Evolutionary conservation across 2,797 vertebrate species (phyloP).

Genomic region (Oreochromis mossambicus): DNA sequence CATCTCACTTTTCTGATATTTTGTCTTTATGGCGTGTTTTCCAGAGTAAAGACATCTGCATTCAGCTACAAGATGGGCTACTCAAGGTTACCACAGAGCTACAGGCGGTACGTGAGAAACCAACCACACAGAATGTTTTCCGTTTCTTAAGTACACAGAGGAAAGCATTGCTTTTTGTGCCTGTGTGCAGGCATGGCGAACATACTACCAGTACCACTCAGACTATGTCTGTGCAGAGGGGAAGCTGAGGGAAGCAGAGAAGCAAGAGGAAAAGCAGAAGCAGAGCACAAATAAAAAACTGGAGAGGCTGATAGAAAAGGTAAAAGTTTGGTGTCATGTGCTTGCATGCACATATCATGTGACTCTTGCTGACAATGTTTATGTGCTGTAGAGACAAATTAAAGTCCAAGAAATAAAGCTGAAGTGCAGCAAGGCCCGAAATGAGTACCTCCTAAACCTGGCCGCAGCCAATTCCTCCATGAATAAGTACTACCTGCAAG

Average conservation of each 20-base stretch:
- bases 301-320: constrained; percentile 85
- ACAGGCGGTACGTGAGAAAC: constrained; percentile 74
- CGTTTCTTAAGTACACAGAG: neutral
- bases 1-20: constrained; percentile 14
- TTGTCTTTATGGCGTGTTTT: constrained; percentile 12
- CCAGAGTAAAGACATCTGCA: constrained; percentile 85
- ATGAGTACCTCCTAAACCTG: constrained; percentile 87
- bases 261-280: constrained; percentile 83
- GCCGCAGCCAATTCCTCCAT: constrained; percentile 82
- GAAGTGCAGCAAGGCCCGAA: constrained; percentile 86
- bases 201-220: constrained; percentile 79
- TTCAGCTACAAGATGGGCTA: constrained; percentile 83
- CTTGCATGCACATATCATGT: neutral
- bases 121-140: neutral
- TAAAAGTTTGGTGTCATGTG: constrained; percentile 33
- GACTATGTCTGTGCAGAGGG: constrained; percentile 79
- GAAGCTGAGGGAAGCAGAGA: constrained; percentile 86
- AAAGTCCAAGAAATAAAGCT: constrained; percentile 82
- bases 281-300: constrained; percentile 81
- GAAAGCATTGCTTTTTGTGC: neutral
- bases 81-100: constrained; percentile 82
- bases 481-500: constrained; percentile 84
- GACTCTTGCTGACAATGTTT: neutral
- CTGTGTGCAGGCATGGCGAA: constrained; percentile 79
- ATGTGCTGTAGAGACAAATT: constrained; percentile 76